Evolutionary conservation across 2,113 vertebrate genomes (phyloP), one percentile per base, ranked within the genome.

Genomic region (Terrapene triunguis): DNA sequence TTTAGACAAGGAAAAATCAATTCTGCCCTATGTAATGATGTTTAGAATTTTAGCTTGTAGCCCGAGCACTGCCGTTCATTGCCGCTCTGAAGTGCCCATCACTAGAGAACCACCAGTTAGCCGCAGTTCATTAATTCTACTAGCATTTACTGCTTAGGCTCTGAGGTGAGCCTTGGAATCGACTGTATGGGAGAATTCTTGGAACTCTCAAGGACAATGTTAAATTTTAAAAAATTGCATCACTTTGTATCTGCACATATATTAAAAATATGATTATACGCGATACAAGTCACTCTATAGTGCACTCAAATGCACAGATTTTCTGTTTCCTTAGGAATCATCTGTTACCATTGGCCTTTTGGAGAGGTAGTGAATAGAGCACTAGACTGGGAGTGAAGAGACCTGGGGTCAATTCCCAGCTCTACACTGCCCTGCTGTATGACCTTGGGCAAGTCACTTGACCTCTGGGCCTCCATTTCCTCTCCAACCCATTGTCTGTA

Each of bases 151-250:
- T 22, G 8, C 59, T 27, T 1, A 1, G 5, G 57, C 44, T 3
- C 76, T 24, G 1, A 14, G 44, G 54, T 48, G 85, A 65, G 7
- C 2, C 29, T 10, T 32, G 62, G 80, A 84, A 0, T 0, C 17
- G 1, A 7, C 11, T 17, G 2, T 0, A 53, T 22, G 1, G 81
- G 11, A 86, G 50, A 1, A 0, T 2, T 19, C 85, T 1, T 21
- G 42, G 55, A 1, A 48, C 57, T 83, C 14, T 16, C 54, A 24
- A 65, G 62, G 88, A 3, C 0, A 79, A 54, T 1, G 44, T 47
- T 47, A 47, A 47, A 47, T 47, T 47, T 47, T 8, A 2, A 47
- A 47, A 47, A 47, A 47, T 47, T 7, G 48, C 48, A 48, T 9
- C 48, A 48, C 48, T 48, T 47, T 47, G 8, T 47, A 47, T 47